Evolutionary conservation across 2,888 invertebrate species (phyloP), one percentile per base, ranked within the genome.

Genomic region (Euzophera pinguis): DNA sequence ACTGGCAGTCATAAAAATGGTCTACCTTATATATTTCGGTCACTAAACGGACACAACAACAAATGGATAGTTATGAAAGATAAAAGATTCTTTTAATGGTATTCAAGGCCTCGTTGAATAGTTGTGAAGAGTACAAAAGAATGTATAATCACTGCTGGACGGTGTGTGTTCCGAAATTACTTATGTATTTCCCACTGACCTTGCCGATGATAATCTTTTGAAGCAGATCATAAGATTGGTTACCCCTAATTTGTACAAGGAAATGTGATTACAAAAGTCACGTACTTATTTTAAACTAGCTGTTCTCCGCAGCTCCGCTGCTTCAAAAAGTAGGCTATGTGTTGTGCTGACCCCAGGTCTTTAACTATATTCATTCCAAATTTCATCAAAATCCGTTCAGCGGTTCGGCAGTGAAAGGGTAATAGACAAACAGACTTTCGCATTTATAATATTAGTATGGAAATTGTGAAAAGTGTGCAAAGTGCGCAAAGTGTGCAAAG

Each of bases 91-190:
- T 71, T 67, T 76, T 67, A 75, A 74, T 75, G 71, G 69, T 73
- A 66, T 65, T 71, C 83, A 85, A 86, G 85, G 82, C 59, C 72
- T 68, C 60, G 53, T 60, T 73, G 73, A 83, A 84, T 78, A 71
- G 76, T 69, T 71, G 60, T 65, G 65, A 62, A 37, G 56, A 58
- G 73, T 74, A 89, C 88, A 89, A 89, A 84, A 84, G 87, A 89
- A 86, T 87, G 62, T 73, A 78, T 84, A 81, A 85, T 81, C 60
- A 60, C 62, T 66, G 60, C 62, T 60, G 50, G 68, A 61, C 60
- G 60, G 55, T 17, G 50, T 48, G 55, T 50, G 42, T 50, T 45
- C 47, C 43, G 12, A 57, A 55, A 57, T 48, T 27, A 38, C 41
- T 43, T 32, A 17, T n/a, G 45, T 47, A 48, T 52, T 57, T 47